These are phyloP conservation scores for Trichechus manatus DNA, from an alignment of 2,113 vertebrate genomes.

Conservation along the genomic window DNA sequence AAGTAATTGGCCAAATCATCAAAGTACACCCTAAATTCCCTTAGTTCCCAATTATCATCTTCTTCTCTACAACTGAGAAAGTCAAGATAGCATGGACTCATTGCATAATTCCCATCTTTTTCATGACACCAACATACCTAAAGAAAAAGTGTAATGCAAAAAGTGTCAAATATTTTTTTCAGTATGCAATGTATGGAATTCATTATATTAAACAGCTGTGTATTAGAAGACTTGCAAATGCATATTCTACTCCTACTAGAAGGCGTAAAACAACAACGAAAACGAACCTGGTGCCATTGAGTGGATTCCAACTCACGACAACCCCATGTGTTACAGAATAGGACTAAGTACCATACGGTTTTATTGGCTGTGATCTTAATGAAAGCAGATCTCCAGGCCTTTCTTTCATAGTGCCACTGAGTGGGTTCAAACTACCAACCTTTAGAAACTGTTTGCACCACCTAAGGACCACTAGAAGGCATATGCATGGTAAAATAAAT, in stretches of 20 bases:
- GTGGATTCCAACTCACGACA: neutral
- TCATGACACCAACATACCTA: neutral
- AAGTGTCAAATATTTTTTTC: neutral
- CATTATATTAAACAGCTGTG: neutral
- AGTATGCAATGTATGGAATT: neutral
- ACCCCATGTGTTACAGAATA: neutral
- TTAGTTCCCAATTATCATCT: conserved; percentile 83
- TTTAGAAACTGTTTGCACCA: neutral
- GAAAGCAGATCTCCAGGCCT: neutral
- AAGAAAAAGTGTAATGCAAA: conserved; percentile 42
- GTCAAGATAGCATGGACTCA: conserved; percentile 68
- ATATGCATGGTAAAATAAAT: neutral
- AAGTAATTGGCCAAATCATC: conserved; percentile 88
- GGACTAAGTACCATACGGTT: neutral
- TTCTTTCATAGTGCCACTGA: neutral
- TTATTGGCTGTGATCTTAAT: neutral
- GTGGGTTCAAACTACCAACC: neutral
- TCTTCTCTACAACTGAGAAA: conserved; percentile 81
- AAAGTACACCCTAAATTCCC: conserved; percentile 84
- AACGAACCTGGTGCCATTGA: neutral
- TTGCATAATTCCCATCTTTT: neutral
- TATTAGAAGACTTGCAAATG: neutral
- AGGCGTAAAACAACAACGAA: neutral
- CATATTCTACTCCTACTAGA: neutral
- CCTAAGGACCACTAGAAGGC: neutral